A percentile compares a stretch with the other conserved stretches of the same genome.
These are phyloP conservation scores for Trichonephila inaurata DNA, from an alignment of 1,140 invertebrate species.

Conservation along the genomic window DNA sequence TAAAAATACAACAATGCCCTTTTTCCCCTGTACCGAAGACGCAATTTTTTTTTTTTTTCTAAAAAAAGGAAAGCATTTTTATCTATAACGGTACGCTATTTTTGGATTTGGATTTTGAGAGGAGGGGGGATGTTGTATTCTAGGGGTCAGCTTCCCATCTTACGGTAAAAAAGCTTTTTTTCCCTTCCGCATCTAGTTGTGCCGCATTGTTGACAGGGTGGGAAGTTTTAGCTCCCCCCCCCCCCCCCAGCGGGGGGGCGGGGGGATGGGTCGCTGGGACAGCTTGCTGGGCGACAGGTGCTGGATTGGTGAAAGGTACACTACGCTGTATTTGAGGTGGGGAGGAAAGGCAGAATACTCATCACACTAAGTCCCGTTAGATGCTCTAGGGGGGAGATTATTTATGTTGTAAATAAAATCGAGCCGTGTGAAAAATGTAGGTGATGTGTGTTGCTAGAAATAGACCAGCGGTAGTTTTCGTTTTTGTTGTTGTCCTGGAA, in stretches of 20 bases:
- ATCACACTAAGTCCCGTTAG: conserved; percentile 46
- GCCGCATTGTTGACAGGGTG: conserved; percentile 60
- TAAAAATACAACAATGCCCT: conserved; percentile 69
- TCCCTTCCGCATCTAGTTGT: conserved; percentile 36
- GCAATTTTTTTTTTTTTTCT: background rate
- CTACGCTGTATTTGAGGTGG: background rate
- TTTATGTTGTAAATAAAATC: conserved; percentile 62
- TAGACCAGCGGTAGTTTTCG: background rate
- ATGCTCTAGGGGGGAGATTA: background rate
- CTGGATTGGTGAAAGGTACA: conserved; percentile 42
- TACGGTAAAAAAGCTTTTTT: conserved; percentile 38
- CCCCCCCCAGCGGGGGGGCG: background rate
- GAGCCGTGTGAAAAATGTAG: conserved; percentile 37
- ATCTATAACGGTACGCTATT: conserved; percentile 68
- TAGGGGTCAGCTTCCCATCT: conserved; percentile 66
- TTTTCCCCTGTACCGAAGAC: background rate
- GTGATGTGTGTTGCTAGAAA: background rate
- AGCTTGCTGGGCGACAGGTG: background rate
- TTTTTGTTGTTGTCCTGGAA: too few species aligned
- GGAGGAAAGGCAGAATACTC: background rate
- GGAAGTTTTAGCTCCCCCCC: background rate
- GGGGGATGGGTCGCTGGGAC: background rate
- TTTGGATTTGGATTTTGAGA: conserved; percentile 41
- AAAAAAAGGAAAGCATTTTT: background rate
- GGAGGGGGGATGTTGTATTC: background rate